Percentiles rank a stretch among this genome's conserved stretches.
phyloP scores from a whole-genome alignment of 2,888 invertebrate genomes.

The Dioctria linearis region DNA sequence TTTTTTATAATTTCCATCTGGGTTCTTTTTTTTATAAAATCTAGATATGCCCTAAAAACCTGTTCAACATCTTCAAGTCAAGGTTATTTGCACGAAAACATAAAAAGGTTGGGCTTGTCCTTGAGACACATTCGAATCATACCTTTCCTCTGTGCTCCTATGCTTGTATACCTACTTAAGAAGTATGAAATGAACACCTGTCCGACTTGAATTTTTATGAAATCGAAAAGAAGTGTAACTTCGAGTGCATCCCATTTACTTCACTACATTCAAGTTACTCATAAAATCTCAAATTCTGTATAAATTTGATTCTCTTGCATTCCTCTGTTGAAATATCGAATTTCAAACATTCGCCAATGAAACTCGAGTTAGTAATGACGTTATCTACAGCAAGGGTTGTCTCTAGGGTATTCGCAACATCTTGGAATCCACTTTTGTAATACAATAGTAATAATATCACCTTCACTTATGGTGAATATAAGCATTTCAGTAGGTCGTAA shows the following conservation, averaged over 20 bases:
- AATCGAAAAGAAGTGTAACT: not conserved
- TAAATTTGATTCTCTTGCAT: not conserved
- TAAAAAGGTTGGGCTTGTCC: not conserved
- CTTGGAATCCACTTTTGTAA: slow-evolving; percentile 1
- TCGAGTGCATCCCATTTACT: too few species aligned
- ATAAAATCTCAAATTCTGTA: not conserved
- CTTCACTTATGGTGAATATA: slow-evolving; percentile 8
- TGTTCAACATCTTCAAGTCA: not conserved
- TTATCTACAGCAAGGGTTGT: not conserved
- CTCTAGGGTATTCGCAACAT: not conserved
- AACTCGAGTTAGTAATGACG: not conserved
- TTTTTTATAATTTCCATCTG: too few species aligned
- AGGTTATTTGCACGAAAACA: not conserved
- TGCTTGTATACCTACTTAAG: not conserved
- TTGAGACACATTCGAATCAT: not conserved
- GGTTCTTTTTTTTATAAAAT: too few species aligned
- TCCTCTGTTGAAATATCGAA: not conserved
- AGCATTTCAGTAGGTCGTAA: not conserved
- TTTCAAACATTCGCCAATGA: slow-evolving; percentile 1
- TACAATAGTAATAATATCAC: not conserved
- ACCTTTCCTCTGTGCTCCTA: not conserved
- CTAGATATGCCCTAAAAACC: not conserved
- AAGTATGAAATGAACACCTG: not conserved
- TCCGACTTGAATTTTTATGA: not conserved
- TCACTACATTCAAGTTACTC: not conserved